phyloP scores from a whole-genome alignment of 2,797 vertebrate species.

The Choloepus didactylus region DNA sequence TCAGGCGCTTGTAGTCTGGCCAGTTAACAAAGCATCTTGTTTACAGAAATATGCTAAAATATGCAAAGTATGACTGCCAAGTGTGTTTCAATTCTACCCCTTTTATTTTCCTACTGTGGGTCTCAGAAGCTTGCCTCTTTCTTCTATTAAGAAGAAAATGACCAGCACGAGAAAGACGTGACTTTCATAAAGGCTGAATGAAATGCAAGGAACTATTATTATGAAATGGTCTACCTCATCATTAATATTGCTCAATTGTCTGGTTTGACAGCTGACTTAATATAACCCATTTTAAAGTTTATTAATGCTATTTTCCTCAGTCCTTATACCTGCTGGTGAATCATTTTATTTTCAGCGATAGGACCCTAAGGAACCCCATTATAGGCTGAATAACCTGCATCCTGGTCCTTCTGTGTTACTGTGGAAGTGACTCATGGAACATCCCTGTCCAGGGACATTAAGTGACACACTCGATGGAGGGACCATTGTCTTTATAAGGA shows the following conservation, averaged over 20 bases:
- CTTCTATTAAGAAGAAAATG: conserved; percentile 43
- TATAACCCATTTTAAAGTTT: conserved; percentile 61
- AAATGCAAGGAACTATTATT: conserved; percentile 27
- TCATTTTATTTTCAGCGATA: conserved; percentile 58
- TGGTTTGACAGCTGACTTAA: conserved; percentile 5
- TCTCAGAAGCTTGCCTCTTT: not conserved
- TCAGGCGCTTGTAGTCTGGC: not conserved
- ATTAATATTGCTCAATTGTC: conserved; percentile 37
- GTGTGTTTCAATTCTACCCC: not conserved
- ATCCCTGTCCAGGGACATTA: not conserved
- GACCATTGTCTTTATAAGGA: not conserved
- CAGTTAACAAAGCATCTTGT: conserved; percentile 58
- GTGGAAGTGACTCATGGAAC: not conserved
- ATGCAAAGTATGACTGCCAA: not conserved
- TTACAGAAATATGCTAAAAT: conserved; percentile 48
- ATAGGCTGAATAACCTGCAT: not conserved
- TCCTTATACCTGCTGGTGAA: not conserved
- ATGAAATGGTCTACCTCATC: not conserved
- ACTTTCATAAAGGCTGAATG: not conserved
- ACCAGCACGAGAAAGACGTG: not conserved
- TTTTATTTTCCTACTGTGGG: conserved; percentile 31
- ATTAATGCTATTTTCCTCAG: conserved; percentile 63
- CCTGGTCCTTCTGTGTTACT: not conserved
- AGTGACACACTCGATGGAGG: not conserved
- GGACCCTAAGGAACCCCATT: not conserved